Conservation (phyloP, 2,797 vertebrate species). For the Coracias cyanogaster region DNA sequence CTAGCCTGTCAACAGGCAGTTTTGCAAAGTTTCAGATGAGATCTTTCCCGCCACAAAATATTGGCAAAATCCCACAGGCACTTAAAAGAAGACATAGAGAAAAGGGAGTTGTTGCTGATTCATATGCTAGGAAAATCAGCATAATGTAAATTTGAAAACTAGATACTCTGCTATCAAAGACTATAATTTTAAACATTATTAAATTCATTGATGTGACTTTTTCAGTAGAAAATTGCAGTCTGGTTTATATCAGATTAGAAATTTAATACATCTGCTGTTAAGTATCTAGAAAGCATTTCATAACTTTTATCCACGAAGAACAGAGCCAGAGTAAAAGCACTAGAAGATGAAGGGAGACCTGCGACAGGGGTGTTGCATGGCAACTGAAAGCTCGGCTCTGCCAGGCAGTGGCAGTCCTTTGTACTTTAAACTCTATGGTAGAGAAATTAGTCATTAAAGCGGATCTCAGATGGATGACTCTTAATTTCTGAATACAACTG, state of each 20-base stretch:
- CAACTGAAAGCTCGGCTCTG: conserved; percentile 73
- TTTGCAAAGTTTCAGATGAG: not conserved
- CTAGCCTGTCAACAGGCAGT: rapidly evolving
- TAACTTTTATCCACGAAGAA: conserved; percentile 67
- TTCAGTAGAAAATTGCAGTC: conserved; percentile 65
- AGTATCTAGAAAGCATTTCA: conserved; percentile 57
- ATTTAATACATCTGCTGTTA: conserved; percentile 67
- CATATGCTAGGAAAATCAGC: conserved; percentile 1
- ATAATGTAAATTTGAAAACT: conserved; percentile 56
- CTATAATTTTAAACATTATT: conserved; percentile 51
- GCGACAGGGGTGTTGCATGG: conserved; percentile 73
- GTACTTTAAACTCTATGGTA: conserved; percentile 44
- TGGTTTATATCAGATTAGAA: conserved; percentile 67
- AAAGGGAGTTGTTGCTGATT: not conserved
- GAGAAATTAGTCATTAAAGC: conserved; percentile 69
- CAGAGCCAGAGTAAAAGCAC: conserved; percentile 22
- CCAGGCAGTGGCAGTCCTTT: conserved; percentile 41
- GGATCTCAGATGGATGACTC: conserved; percentile 41
- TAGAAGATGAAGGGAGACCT: conserved; percentile 65
- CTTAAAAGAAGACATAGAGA: not conserved
- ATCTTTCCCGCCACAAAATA: not conserved
- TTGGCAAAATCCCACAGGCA: not conserved
- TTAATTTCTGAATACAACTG: conserved; percentile 59
- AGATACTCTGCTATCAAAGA: conserved; percentile 39
- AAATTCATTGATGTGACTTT: conserved; percentile 39